Evolutionary conservation across 2,797 vertebrate genomes (phyloP), one percentile per base, ranked within the genome.

Genomic region (Tarsius wallacei): DNA sequence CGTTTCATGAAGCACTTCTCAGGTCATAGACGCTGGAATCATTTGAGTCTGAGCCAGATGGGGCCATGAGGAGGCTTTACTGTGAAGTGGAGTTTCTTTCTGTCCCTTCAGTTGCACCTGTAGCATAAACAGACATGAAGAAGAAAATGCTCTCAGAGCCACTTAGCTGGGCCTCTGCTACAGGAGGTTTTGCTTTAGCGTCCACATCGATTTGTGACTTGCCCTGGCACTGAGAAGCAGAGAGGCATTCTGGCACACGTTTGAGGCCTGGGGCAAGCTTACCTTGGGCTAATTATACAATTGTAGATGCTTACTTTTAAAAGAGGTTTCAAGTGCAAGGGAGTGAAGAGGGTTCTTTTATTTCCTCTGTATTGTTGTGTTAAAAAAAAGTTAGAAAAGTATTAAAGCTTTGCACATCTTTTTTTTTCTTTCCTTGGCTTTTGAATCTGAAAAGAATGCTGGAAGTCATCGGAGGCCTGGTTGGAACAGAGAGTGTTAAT

Each of bases 401-500:
- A 98, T 98, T 97, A 98, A 98, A 98, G 97, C 97, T 97, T 96
- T 42, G 22, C 97, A 97, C 96, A 88, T 97, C 95, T 98, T 97
- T 98, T 95, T 97, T 90, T 94, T 93, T 7, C 14, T 12, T 55
- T 19, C 59, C 63, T 96, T 97, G 68, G 97, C 94, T 98, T 97
- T 97, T 97, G 95, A 97, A 97, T 97, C 93, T 97, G 98, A 97
- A 98, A 99, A 99, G 98, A 99, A 99, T 98, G 98, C 98, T 99
- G 97, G 97, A 99, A 99, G 98, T 98, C 98, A 98, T 98, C 96
- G 96, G 98, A 99, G 98, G 98, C 98, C 98, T 93, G 98, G 97
- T 94, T 99, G 99, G 99, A 98, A 99, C 99, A 99, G 99, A 99
- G 99, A 99, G 99, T 99, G 99, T 99, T 99, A 99, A 99, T 99